Evolutionary conservation across 2,888 invertebrate species (phyloP).

Genomic region (Caenorhabditis sp.): DNA sequence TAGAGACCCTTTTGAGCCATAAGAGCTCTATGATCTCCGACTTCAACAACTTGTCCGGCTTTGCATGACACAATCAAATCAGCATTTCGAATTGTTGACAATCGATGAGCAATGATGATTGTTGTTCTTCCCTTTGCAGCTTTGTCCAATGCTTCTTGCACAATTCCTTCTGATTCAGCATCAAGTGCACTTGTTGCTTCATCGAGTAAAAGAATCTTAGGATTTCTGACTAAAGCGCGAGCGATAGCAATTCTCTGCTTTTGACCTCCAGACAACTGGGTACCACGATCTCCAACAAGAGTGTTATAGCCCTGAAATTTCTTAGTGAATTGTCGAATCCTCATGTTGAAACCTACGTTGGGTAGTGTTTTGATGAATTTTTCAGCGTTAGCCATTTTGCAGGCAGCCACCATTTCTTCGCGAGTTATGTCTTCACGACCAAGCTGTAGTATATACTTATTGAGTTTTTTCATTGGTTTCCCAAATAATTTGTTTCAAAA

Average conservation of each 20-base stretch:
- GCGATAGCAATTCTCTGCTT: conserved; percentile 67
- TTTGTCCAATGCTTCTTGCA: conserved; percentile 75
- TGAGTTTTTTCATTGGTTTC: too few relatives aligned
- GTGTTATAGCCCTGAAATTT: conserved; percentile 52
- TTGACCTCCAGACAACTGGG: conserved; percentile 60
- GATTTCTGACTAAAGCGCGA: conserved; percentile 61
- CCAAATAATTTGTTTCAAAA: too few relatives aligned
- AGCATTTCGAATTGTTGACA: conserved; percentile 74
- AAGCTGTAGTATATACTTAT: conserved; percentile 74
- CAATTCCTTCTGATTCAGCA: conserved; percentile 57
- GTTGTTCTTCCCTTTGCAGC: conserved; percentile 72
- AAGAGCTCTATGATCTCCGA: conserved; percentile 79
- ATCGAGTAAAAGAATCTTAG: conserved; percentile 60
- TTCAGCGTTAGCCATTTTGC: conserved; percentile 72
- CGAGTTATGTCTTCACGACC: conserved; percentile 70
- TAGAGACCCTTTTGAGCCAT: conserved; percentile 78
- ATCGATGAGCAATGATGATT: conserved; percentile 73
- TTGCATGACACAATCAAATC: conserved; percentile 74
- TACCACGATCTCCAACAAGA: conserved; percentile 61
- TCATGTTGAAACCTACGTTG: too few relatives aligned
- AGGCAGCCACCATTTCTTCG: conserved; percentile 55
- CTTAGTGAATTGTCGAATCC: neutral
- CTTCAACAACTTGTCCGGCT: conserved; percentile 76
- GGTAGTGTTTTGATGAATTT: conserved; percentile 73
- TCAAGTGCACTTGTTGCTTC: conserved; percentile 64